Conservation (phyloP, 2,113 vertebrate species). For the Neogobius melanostomus region DNA sequence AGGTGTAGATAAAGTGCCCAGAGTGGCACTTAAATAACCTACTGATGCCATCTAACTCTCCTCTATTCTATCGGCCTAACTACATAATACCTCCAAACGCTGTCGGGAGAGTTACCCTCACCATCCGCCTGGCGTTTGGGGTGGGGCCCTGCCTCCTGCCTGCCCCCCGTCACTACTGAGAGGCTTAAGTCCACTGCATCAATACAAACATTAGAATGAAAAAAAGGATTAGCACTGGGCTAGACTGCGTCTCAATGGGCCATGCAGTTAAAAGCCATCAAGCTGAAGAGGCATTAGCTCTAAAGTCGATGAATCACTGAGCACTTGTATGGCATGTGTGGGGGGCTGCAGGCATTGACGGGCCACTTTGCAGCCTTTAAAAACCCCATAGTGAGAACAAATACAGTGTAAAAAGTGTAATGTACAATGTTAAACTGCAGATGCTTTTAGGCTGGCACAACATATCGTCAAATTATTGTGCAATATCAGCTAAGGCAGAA, state of each 20-base stretch:
- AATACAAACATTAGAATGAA: constrained; percentile 66
- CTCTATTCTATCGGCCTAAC: background rate
- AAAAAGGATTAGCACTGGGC: constrained; percentile 61
- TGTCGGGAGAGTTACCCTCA: background rate
- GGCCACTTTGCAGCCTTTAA: constrained; percentile 14
- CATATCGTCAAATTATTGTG: too few species aligned
- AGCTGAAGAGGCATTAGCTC: constrained; percentile 55
- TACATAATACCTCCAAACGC: background rate
- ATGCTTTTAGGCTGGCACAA: too few species aligned
- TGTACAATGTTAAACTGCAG: constrained; percentile 2
- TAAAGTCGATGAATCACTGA: constrained; percentile 51
- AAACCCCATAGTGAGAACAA: background rate
- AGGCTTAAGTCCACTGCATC: constrained; percentile 57
- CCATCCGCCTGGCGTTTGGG: constrained; percentile 4
- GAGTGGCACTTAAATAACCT: constrained; percentile 31
- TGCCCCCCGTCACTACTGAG: constrained; percentile 50
- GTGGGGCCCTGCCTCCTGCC: constrained; percentile 28
- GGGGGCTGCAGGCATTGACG: constrained; percentile 14
- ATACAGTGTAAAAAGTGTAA: background rate
- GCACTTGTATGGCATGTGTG: constrained; percentile 21
- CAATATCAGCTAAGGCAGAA: too few species aligned
- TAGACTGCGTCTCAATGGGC: constrained; percentile 59
- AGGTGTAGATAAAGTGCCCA: constrained; percentile 30
- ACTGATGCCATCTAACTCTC: constrained; percentile 22
- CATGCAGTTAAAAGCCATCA: constrained; percentile 48